Conservation (phyloP, 2,113 vertebrate species). For the Hippocampus guttulatus region DNA sequence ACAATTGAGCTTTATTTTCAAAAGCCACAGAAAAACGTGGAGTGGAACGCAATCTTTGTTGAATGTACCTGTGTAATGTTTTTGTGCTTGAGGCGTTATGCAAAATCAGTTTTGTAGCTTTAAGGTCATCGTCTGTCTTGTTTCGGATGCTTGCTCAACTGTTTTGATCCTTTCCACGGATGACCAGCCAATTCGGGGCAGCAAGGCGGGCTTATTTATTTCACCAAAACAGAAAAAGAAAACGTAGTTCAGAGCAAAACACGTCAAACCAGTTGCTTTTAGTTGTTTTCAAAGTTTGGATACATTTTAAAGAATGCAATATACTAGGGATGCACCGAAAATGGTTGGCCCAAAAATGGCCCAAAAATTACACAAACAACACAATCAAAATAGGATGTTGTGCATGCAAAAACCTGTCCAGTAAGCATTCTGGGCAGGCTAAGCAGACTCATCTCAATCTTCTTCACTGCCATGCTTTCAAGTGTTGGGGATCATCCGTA, state of each 20-base stretch:
- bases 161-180: conserved; percentile 37
- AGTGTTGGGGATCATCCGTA: too few relatives aligned
- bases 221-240: conserved; percentile 11
- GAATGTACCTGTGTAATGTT: conserved; percentile 66
- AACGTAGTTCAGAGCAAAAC: conserved; percentile 14
- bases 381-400: too few relatives aligned
- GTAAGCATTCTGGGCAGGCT: too few relatives aligned
- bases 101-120: conserved; percentile 72
- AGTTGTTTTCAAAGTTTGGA: background rate
- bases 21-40: conserved; percentile 61
- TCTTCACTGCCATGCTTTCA: too few relatives aligned
- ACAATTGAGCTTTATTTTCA: conserved; percentile 33
- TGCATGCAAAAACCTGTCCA: too few relatives aligned
- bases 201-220: conserved; percentile 67
- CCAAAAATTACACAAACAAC: too few relatives aligned
- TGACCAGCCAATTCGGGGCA: conserved; percentile 55
- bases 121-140: conserved; percentile 52
- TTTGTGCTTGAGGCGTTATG: conserved; percentile 66
- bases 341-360: too few relatives aligned
- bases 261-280: conserved; percentile 34
- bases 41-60: conserved; percentile 52
- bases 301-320: conserved; percentile 23
- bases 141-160: conserved; percentile 26
- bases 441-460: too few relatives aligned
- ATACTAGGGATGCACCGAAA: background rate